Percentiles rank a stretch among this genome's conserved stretches.
These are phyloP conservation scores for Zootoca vivipara DNA, from an alignment of 2,113 vertebrate species.

Conservation along the genomic window DNA sequence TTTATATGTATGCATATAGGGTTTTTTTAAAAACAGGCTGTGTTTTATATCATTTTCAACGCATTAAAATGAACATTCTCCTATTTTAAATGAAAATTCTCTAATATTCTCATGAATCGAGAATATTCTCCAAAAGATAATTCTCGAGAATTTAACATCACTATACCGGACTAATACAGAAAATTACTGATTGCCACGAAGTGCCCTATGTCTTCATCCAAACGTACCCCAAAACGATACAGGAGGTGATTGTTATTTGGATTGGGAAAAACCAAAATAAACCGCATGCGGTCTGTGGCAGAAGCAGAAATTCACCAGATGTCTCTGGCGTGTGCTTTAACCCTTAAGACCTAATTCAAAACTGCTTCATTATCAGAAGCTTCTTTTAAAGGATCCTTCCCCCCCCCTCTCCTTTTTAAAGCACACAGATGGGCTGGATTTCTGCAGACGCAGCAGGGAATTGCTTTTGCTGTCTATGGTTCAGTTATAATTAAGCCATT, in stretches of 20 bases:
- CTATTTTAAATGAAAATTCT: no score
- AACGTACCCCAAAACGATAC: neutral
- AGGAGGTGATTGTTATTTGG: neutral
- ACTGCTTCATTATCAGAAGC: neutral
- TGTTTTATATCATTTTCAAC: no score
- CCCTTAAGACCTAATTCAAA: neutral
- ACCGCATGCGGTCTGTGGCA: neutral
- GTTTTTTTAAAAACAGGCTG: no score
- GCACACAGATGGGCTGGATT: neutral
- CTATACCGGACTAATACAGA: neutral
- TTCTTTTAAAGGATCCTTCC: neutral
- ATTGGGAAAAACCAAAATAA: neutral
- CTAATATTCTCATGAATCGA: no score
- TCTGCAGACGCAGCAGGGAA: neutral
- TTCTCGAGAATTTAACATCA: no score
- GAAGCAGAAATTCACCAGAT: neutral
- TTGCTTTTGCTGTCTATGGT: neutral
- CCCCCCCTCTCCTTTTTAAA: neutral
- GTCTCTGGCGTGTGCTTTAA: neutral
- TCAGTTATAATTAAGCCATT: slow-evolving; percentile 7
- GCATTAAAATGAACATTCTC: no score
- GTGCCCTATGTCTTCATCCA: neutral
- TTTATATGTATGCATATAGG: no score
- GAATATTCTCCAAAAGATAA: no score
- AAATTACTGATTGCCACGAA: neutral